Percentiles rank a stretch among this genome's conserved stretches.
Evolutionary conservation across 2,113 vertebrate genomes (phyloP).

Genomic region (Oxyruncus cristatus): DNA sequence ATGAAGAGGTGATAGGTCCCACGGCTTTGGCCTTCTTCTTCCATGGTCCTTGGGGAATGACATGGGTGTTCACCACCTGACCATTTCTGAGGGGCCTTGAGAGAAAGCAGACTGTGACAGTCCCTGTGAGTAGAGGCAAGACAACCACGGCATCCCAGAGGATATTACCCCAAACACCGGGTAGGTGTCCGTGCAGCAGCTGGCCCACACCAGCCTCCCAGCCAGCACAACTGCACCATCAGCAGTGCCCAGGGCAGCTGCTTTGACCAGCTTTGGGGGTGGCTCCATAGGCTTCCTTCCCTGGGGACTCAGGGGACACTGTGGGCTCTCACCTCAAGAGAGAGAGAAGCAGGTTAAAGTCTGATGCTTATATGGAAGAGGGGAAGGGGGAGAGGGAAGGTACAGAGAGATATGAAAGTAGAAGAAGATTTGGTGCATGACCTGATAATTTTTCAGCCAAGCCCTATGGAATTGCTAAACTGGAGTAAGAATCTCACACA

Average conservation of each 20-base stretch:
- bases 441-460: neutral
- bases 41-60: fast-evolving
- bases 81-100: neutral
- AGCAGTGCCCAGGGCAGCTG: neutral
- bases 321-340: neutral
- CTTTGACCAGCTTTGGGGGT: neutral
- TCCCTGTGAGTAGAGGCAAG: neutral
- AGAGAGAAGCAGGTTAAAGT: neutral
- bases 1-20: neutral
- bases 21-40: neutral
- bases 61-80: neutral
- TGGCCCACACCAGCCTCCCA: neutral
- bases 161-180: neutral
- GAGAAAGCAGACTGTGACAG: neutral
- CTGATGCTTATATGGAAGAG: neutral
- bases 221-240: neutral
- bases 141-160: neutral
- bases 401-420: neutral
- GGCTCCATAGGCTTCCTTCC: neutral
- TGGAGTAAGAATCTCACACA: neutral
- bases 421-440: neutral
- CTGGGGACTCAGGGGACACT: neutral
- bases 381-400: neutral
- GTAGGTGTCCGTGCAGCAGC: neutral
- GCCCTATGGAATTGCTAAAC: neutral